A percentile compares a stretch with the other conserved stretches of the same genome.
Conservation (phyloP, 92 coral and sea anemone species). For the Diadumene lineata region DNA sequence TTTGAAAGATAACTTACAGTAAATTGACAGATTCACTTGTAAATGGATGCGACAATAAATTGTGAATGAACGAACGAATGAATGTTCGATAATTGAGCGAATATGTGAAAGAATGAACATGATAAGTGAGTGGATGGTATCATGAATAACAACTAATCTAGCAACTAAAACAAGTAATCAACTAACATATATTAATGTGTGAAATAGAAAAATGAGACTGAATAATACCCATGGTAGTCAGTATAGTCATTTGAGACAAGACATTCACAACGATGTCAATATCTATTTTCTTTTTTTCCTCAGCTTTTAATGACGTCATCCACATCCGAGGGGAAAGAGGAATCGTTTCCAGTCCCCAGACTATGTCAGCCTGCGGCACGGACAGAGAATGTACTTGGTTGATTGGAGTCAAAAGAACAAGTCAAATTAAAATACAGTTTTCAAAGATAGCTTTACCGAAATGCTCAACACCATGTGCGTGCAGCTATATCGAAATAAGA, state of each 20-base stretch:
- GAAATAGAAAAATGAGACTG: too few relatives aligned
- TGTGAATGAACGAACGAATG: too few relatives aligned
- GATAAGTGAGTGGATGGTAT: too few relatives aligned
- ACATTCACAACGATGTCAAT: too few relatives aligned
- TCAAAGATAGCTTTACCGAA: slow-evolving; percentile 18
- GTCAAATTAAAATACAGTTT: slow-evolving; percentile 26
- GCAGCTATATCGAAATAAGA: slow-evolving; percentile 28
- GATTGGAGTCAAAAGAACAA: slow-evolving; percentile 3
- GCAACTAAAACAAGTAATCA: too few relatives aligned
- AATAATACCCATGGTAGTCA: too few relatives aligned
- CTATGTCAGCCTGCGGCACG: slow-evolving; percentile 35
- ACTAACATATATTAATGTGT: too few relatives aligned
- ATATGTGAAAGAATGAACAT: too few relatives aligned
- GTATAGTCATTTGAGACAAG: too few relatives aligned
- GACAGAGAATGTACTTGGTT: slow-evolving; percentile 41
- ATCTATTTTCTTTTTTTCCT: not conserved
- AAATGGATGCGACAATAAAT: too few relatives aligned
- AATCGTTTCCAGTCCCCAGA: slow-evolving; percentile 30
- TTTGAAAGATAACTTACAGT: not conserved
- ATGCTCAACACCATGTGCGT: slow-evolving; percentile 34
- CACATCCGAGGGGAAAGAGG: slow-evolving; percentile 24
- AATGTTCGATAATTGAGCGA: too few relatives aligned
- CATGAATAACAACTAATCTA: too few relatives aligned
- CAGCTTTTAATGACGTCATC: slow-evolving; percentile 19
- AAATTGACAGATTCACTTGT: not conserved